Conservation (phyloP, 2,797 vertebrate species). For the Gymnoscopelus microlampas region DNA sequence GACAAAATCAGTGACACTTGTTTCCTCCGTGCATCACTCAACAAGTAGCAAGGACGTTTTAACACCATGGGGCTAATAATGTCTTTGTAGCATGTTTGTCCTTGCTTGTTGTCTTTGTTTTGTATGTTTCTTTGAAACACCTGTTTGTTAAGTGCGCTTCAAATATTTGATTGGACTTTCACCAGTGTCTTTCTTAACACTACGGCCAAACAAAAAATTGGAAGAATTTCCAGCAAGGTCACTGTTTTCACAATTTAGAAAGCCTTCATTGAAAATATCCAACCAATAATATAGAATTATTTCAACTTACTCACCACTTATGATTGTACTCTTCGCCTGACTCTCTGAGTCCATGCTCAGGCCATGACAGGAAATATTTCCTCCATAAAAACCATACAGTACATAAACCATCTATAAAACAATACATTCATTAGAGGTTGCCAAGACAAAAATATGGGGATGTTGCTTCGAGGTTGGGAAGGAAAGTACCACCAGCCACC, state of each 20-base stretch:
- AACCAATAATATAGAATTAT: background rate
- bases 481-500: background rate
- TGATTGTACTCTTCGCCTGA: constrained; percentile 64
- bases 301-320: background rate
- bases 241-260: background rate
- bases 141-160: no score
- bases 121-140: no score
- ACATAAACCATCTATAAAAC: constrained; percentile 23
- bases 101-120: no score
- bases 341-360: background rate
- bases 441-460: constrained; percentile 23
- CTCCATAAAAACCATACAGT: constrained; percentile 3
- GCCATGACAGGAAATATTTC: background rate
- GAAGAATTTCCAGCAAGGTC: background rate
- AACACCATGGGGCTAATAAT: no score
- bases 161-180: background rate
- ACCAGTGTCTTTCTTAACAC: background rate
- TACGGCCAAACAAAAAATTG: background rate
- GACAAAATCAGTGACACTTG: constrained; percentile 7
- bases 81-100: no score
- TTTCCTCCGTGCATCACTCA: background rate
- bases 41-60: background rate
- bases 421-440: constrained; percentile 66
- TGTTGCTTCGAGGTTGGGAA: background rate
- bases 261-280: background rate